Conservation (phyloP, 2,888 invertebrate species). For the Nycteola revayana region DNA sequence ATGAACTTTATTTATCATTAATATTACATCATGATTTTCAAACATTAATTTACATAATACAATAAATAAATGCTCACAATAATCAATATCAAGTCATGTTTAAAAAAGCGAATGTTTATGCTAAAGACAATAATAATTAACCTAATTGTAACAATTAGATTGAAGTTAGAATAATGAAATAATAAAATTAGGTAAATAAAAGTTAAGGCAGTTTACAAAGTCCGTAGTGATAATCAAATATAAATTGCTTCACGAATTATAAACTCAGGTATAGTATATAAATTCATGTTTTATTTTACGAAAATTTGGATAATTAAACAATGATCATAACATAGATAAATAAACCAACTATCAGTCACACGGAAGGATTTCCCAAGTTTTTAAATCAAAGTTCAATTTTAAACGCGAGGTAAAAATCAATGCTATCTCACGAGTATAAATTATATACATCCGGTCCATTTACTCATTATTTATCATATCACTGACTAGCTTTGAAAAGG, state of each 20-base stretch:
- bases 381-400: background rate
- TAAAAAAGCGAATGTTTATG: conserved; percentile 52
- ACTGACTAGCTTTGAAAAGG: no score
- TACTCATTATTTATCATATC: background rate
- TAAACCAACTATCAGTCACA: conserved; percentile 5
- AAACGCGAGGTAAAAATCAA: no score
- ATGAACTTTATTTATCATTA: conserved; percentile 73
- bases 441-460: background rate
- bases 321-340: no score
- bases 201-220: conserved; percentile 3
- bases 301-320: no score
- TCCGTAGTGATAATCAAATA: conserved; percentile 2
- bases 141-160: conserved; percentile 28
- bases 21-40: conserved; percentile 73
- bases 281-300: no score
- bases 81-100: conserved; percentile 56
- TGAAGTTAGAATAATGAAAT: conserved; percentile 14
- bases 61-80: conserved; percentile 77
- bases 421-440: no score
- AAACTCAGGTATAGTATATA: no score
- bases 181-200: conserved; percentile 8
- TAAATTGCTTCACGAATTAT: no score
- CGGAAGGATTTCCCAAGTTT: background rate
- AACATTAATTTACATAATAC: conserved; percentile 68
- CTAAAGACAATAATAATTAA: conserved; percentile 42